A percentile compares a stretch with the other conserved stretches of the same genome.
Evolutionary conservation across 2,888 invertebrate genomes (phyloP).

Genomic region (Digitonthophagus gazella): DNA sequence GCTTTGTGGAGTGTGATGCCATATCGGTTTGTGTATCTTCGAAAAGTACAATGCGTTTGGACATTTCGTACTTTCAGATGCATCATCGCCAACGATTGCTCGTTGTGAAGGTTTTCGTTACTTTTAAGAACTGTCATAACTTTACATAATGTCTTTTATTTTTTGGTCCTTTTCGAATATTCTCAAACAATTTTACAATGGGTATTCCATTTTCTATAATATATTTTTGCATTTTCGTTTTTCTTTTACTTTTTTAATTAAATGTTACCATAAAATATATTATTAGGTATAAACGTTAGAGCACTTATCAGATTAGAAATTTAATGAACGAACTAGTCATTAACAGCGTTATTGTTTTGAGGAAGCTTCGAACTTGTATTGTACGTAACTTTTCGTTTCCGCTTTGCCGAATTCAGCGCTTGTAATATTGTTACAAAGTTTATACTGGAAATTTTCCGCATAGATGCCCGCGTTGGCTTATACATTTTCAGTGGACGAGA

Average conservation of each 20-base stretch:
- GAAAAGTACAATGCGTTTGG: too few species aligned
- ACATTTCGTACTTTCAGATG: too few species aligned
- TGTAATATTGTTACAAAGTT: slow-evolving; percentile 7
- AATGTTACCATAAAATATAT: not conserved
- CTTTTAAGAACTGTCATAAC: too few species aligned
- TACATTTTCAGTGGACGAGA: slow-evolving; percentile 1
- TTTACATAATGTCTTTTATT: too few species aligned
- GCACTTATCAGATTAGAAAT: too few species aligned
- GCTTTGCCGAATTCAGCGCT: not conserved
- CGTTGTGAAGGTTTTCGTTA: too few species aligned
- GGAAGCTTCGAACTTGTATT: not conserved
- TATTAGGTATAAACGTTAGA: not conserved
- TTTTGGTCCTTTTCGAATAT: too few species aligned
- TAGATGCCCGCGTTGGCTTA: slow-evolving; percentile 1
- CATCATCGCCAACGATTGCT: too few species aligned
- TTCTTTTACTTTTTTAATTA: not conserved
- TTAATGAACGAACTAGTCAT: too few species aligned
- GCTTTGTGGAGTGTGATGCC: not conserved
- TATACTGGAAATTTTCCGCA: slow-evolving; percentile 10
- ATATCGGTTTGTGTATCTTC: not conserved
- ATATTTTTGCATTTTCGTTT: not conserved
- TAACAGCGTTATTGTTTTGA: not conserved
- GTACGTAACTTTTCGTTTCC: not conserved
- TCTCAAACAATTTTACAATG: too few species aligned
- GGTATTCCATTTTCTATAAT: not conserved